Conservation (phyloP, 2,888 invertebrate genomes). For the Bruchidius siliquastri region DNA sequence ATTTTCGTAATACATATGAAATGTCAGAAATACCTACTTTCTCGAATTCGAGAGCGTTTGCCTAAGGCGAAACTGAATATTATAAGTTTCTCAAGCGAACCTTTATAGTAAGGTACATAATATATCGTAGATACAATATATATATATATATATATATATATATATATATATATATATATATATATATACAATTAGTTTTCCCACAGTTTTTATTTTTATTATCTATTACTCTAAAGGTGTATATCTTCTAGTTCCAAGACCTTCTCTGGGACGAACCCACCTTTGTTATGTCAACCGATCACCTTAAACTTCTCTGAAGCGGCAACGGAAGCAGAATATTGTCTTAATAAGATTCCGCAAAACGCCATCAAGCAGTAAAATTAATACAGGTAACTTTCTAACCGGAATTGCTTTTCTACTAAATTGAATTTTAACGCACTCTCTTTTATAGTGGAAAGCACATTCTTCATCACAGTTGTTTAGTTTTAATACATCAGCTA, state of each 20-base stretch:
- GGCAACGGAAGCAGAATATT: constrained; percentile 8
- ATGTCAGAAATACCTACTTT: too few species aligned
- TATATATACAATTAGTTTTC: too few species aligned
- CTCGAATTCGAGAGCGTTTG: too few species aligned
- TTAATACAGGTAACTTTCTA: constrained; percentile 18
- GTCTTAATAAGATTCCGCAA: constrained; percentile 20
- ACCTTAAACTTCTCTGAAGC: constrained; percentile 17
- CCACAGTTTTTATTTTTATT: too few species aligned
- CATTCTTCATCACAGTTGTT: background rate
- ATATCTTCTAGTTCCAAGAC: background rate
- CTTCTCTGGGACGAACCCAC: background rate
- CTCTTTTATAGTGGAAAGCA: constrained; percentile 1
- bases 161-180: too few species aligned
- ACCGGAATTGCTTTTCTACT: constrained; percentile 15
- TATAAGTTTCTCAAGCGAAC: too few species aligned
- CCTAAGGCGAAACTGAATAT: too few species aligned
- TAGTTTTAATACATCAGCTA: background rate
- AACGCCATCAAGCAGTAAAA: constrained; percentile 16
- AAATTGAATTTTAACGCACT: constrained; percentile 19
- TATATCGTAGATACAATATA: too few species aligned
- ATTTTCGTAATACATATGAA: too few species aligned
- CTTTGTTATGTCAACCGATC: constrained; percentile 28
- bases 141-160: too few species aligned
- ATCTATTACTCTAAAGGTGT: too few species aligned
- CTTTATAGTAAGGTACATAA: too few species aligned